Base-by-base conservation (phyloP, 2,797 vertebrate species). In the Myripristis murdjan region DNA sequence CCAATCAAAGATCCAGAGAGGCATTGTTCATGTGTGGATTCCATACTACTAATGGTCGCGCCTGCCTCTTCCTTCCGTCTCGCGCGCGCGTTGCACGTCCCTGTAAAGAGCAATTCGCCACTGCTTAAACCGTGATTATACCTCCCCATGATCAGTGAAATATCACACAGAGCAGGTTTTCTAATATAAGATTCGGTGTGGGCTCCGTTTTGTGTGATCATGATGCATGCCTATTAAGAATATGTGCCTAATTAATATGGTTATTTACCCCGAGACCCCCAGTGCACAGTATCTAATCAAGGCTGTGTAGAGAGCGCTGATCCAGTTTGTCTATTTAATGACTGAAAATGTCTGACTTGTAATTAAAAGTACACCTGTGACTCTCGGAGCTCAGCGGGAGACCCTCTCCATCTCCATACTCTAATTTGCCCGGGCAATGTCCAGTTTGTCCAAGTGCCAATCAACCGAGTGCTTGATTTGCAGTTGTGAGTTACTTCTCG, bases 361-460 rank as follows among this genome's bases (percentile, higher is more conserved):
- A 85, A 91, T 93, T 90, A 89, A 90, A 88, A 88, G 83, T 66
- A 67, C 87, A 90, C 89, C 87, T 86, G 88, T 87, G 82, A 79
- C 83, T 79, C 52, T 53, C n/a, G 63, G 61, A 8, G 1, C 85
- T 66, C 85, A 44, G 60, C 60, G 80, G 79, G 85, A 72, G 5
- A 26, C 41, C 0, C 79, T 79, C 81, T 79, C 61, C 68, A 70
- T 75, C 64, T 79, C 82, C 61, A 59, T 24, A 58, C 66, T 87
- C 49, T 79, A 66, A 86, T 87, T 81, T 89, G 63, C 52, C 65
- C 26, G 84, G 70, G 61, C 69, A 61, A 48, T 61, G 83, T 66
- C 82, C 79, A 54, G 77, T 75, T 80, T 81, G 77, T 71, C 70
- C 62, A 69, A 77, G 79, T 48, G 63, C 71, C 78, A 77, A 62